Evolutionary conservation across 1,140 invertebrate genomes (phyloP).

Genomic region (Ectropis grisescens): DNA sequence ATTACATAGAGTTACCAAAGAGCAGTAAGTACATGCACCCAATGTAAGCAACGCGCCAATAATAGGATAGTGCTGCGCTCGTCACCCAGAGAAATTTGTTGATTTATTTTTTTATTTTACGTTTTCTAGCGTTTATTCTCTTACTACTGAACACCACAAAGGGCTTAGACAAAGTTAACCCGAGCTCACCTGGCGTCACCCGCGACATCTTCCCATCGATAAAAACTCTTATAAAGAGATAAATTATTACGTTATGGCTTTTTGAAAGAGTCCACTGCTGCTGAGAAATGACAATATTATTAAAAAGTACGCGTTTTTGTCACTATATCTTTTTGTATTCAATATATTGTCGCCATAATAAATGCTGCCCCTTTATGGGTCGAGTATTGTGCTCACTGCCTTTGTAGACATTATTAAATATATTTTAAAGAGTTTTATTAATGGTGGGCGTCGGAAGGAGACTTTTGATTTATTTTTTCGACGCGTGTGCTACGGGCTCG

Average conservation of each 20-base stretch:
- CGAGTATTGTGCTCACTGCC: slow-evolving; percentile 53
- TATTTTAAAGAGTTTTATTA: slow-evolving; percentile 70
- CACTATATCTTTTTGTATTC: slow-evolving; percentile 68
- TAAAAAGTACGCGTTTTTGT: slow-evolving; percentile 68
- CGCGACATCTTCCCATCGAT: slow-evolving; percentile 42
- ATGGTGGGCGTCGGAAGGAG: slow-evolving; percentile 61
- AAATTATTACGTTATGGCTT: slow-evolving; percentile 69
- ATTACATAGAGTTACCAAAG: no score
- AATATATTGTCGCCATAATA: slow-evolving; percentile 68
- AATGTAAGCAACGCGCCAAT: no score
- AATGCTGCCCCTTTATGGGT: slow-evolving; percentile 63
- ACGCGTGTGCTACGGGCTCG: slow-evolving; percentile 61
- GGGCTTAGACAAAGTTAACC: slow-evolving; percentile 36
- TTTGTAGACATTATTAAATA: slow-evolving; percentile 70
- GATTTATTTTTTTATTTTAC: no score
- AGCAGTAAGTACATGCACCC: no score
- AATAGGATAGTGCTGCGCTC: no score
- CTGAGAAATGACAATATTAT: slow-evolving; percentile 71
- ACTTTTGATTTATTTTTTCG: slow-evolving; percentile 68
- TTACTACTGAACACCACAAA: no score
- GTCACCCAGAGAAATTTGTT: no score
- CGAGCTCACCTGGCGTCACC: slow-evolving; percentile 53
- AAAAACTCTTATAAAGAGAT: slow-evolving; percentile 67
- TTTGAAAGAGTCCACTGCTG: slow-evolving; percentile 69
- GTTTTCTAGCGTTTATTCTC: no score